phyloP scores from a whole-genome alignment of 2,888 invertebrate genomes.

The Trachelus troglodyta region DNA sequence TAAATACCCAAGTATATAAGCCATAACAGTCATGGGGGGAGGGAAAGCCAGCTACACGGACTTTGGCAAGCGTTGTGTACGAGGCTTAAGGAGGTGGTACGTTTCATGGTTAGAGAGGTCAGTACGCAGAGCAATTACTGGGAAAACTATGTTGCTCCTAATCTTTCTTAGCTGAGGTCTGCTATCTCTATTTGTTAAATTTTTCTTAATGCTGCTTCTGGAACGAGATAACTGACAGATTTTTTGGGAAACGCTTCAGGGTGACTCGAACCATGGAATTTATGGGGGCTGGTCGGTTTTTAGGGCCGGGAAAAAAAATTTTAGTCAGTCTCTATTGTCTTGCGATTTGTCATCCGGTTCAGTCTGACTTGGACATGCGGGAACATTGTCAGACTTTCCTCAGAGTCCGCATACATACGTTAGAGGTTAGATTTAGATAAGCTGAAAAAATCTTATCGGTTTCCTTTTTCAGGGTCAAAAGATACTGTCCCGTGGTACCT shows the following conservation, averaged over 20 bases:
- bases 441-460: neutral
- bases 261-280: neutral
- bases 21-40: neutral
- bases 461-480: neutral
- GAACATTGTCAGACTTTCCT: neutral
- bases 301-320: neutral
- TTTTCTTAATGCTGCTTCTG: neutral
- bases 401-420: neutral
- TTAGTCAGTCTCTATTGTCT: neutral
- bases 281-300: neutral
- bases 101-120: neutral
- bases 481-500: neutral
- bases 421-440: neutral
- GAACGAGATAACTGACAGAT: neutral
- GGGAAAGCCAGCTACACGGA: neutral
- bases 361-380: neutral
- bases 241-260: neutral
- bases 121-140: neutral
- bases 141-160: neutral
- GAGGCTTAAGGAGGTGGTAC: neutral
- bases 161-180: neutral
- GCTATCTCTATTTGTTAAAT: neutral
- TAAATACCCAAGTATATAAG: constrained; percentile 2
- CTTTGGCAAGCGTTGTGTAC: neutral
- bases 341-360: neutral